phyloP scores from a whole-genome alignment of 2,113 vertebrate species.

The Dromaius novaehollandiae region DNA sequence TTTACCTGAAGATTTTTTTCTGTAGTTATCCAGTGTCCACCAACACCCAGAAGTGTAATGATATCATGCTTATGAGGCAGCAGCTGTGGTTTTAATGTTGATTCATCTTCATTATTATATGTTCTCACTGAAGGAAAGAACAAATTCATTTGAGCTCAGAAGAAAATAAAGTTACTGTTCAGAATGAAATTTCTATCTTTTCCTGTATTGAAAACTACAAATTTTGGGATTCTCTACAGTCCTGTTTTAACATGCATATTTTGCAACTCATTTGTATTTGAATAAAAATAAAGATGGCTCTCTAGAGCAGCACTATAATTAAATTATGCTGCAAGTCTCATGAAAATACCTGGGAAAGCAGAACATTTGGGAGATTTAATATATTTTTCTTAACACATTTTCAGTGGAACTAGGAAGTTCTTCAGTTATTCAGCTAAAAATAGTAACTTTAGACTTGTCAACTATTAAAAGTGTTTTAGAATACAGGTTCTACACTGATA shows the following conservation, averaged over 20 bases:
- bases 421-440: not conserved
- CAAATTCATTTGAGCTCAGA: not conserved
- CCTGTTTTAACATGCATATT: not conserved
- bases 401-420: not conserved
- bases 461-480: not conserved
- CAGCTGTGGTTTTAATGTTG: conserved; percentile 57
- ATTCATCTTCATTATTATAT: conserved; percentile 77
- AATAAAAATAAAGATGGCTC: not conserved
- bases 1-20: conserved; percentile 90
- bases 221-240: not conserved
- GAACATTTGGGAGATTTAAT: not conserved
- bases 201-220: not conserved
- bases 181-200: not conserved
- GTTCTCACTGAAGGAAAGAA: conserved; percentile 79
- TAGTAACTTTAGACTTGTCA: not conserved
- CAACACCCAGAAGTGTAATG: conserved; percentile 87
- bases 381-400: not conserved
- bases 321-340: not conserved
- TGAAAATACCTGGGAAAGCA: not conserved
- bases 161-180: not conserved
- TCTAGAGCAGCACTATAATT: not conserved
- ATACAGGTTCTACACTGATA: not conserved
- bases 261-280: too few species aligned
- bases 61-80: conserved; percentile 94
- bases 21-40: conserved; percentile 92